These are phyloP conservation scores for Schizopygopsis malacanthus DNA, from an alignment of 2,797 vertebrate genomes.

Conservation along the genomic window DNA sequence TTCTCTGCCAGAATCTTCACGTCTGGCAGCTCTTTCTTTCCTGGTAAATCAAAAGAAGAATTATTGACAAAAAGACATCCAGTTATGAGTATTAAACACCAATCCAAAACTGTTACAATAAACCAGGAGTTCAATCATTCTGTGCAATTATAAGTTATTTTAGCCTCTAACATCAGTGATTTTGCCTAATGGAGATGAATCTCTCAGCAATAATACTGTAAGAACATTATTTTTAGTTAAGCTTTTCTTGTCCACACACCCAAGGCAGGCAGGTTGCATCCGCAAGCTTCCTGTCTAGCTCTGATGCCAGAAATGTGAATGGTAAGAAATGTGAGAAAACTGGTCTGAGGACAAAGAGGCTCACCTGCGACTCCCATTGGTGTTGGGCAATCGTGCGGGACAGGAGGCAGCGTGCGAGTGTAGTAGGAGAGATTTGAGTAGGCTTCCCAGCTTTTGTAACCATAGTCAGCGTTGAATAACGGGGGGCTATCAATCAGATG, in stretches of 20 bases:
- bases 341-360: constrained; percentile 69
- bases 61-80: neutral
- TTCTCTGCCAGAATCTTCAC: constrained; percentile 87
- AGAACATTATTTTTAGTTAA: neutral
- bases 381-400: constrained; percentile 90
- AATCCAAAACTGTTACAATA: neutral
- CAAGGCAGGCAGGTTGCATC: neutral
- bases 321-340: constrained; percentile 78
- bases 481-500: constrained; percentile 96
- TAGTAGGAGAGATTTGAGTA: constrained; percentile 96
- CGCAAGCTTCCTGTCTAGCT: constrained; percentile 6
- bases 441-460: constrained; percentile 96
- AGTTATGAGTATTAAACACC: neutral
- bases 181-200: neutral
- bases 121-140: neutral
- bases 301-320: constrained; percentile 59
- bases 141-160: neutral
- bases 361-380: constrained; percentile 96
- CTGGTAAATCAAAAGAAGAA: constrained; percentile 68
- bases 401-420: constrained; percentile 91
- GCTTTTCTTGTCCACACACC: neutral
- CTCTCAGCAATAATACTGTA: neutral
- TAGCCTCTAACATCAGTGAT: neutral
- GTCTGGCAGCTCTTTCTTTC: constrained; percentile 92
- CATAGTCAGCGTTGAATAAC: constrained; percentile 89